These are phyloP conservation scores for Leptocoma aspasia DNA, from an alignment of 2,113 vertebrate species.

Conservation along the genomic window DNA sequence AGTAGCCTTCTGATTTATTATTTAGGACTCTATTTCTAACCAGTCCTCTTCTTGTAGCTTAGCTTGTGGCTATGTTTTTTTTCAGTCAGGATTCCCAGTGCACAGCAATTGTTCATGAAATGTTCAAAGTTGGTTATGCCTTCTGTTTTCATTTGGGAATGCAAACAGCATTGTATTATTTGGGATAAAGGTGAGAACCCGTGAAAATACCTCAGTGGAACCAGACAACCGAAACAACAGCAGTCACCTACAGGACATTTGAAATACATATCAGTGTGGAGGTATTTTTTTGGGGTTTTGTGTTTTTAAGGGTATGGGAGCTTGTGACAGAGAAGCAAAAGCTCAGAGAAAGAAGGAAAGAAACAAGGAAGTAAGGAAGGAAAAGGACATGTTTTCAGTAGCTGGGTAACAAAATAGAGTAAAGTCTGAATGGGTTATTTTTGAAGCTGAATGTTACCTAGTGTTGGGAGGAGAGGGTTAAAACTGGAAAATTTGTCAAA, in stretches of 20 bases:
- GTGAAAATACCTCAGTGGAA: background rate
- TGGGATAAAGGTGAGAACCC: background rate
- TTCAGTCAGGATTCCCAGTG: constrained; percentile 41
- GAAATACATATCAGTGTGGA: background rate
- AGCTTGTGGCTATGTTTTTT: constrained; percentile 44
- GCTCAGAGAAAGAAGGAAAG: background rate
- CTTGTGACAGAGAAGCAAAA: background rate
- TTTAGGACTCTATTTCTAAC: constrained; percentile 8
- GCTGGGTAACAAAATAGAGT: background rate
- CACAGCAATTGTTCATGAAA: constrained; percentile 25
- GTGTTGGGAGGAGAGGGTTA: background rate
- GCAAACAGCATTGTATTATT: background rate
- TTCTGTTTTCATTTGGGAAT: background rate
- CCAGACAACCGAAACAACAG: background rate
- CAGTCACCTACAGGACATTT: background rate
- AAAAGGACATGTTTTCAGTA: background rate
- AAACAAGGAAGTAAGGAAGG: background rate
- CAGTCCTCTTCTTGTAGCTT: constrained; percentile 21
- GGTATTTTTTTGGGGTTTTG: background rate
- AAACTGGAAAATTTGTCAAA: background rate
- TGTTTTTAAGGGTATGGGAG: background rate
- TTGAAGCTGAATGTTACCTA: background rate
- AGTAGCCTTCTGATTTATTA: background rate
- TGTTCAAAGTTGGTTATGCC: background rate
- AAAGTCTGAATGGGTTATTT: background rate